These are phyloP conservation scores for Hetaerina americana DNA, from an alignment of 1,140 invertebrate genomes.

Conservation along the genomic window DNA sequence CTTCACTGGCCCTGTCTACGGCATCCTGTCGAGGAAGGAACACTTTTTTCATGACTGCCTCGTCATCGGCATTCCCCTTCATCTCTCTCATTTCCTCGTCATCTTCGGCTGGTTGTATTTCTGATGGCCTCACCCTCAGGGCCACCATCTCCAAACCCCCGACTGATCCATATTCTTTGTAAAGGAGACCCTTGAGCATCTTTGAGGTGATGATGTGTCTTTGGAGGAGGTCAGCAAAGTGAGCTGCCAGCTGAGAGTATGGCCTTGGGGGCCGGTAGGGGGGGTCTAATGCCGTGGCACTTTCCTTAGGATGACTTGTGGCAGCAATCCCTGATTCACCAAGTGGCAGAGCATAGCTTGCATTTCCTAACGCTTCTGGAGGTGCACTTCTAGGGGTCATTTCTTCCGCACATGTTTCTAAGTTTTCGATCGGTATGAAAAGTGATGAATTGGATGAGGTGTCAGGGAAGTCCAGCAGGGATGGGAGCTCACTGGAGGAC, in stretches of 20 bases:
- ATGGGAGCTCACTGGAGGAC: too few species aligned
- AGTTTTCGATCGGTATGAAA: too few species aligned
- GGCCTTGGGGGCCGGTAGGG: neutral
- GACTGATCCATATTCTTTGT: neutral
- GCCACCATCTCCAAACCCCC: neutral
- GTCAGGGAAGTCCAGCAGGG: too few species aligned
- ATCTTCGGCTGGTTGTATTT: neutral
- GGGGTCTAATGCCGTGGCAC: neutral
- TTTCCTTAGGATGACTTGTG: too few species aligned
- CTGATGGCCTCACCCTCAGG: neutral
- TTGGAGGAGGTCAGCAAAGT: neutral
- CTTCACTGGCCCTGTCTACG: neutral
- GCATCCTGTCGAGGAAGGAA: neutral
- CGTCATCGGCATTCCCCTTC: neutral
- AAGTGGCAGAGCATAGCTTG: too few species aligned
- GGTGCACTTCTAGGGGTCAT: too few species aligned
- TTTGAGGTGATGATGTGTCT: neutral
- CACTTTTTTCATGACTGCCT: neutral
- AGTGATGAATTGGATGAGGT: too few species aligned
- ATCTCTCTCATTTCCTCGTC: too few species aligned
- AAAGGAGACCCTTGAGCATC: neutral
- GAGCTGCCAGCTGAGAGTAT: neutral
- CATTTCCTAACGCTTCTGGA: too few species aligned
- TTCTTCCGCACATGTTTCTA: too few species aligned
- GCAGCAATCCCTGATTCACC: too few species aligned